phyloP scores from a whole-genome alignment of 2,888 invertebrate species.

The Macrophya alboannulata region DNA sequence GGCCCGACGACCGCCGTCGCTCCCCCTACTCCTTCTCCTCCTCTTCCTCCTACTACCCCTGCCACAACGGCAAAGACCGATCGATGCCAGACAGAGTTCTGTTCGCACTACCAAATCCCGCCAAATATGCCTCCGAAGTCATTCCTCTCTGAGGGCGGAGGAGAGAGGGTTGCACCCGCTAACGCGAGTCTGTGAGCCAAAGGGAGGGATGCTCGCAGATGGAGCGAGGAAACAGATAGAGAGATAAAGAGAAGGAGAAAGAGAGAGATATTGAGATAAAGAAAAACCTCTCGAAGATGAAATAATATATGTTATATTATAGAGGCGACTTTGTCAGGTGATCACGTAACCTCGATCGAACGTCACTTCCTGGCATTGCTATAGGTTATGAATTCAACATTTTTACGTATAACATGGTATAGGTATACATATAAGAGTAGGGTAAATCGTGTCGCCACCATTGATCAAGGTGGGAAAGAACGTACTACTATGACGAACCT shows the following conservation, averaged over 20 bases:
- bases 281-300: neutral
- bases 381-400: constrained; percentile 10
- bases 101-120: constrained; percentile 78
- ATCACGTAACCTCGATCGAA: constrained; percentile 3
- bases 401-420: neutral
- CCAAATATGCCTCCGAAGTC: constrained; percentile 58
- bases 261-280: neutral
- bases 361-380: neutral
- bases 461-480: neutral
- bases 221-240: neutral
- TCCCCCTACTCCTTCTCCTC: constrained; percentile 44
- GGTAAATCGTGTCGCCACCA: neutral
- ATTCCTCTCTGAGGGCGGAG: constrained; percentile 42
- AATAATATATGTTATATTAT: neutral
- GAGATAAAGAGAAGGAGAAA: constrained; percentile 1
- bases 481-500: neutral
- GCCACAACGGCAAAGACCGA: constrained; percentile 69
- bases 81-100: constrained; percentile 79
- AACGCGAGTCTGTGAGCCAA: constrained; percentile 36
- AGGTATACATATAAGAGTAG: neutral
- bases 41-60: constrained; percentile 57
- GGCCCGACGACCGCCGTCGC: constrained; percentile 57
- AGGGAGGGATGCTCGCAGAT: constrained; percentile 1
- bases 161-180: constrained; percentile 13
- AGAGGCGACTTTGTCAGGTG: neutral